Evolutionary conservation across 2,113 vertebrate species (phyloP).

Genomic region (Accipiter cooperii): DNA sequence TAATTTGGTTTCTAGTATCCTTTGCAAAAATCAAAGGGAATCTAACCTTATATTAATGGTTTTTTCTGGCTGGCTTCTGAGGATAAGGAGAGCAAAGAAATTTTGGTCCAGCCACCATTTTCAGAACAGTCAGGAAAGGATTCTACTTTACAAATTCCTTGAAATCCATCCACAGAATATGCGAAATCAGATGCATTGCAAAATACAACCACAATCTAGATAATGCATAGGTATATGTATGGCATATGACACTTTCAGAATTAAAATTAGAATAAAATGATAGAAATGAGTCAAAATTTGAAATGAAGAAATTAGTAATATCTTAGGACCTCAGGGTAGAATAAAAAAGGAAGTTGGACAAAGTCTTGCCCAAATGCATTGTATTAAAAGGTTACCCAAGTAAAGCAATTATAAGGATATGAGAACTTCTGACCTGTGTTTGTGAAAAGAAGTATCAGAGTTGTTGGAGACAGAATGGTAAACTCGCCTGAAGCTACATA

Average conservation of each 20-base stretch:
- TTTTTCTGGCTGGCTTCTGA: not conserved
- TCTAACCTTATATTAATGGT: not conserved
- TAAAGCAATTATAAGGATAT: not conserved
- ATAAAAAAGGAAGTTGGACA: not conserved
- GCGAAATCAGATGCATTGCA: not conserved
- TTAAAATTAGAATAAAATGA: not conserved
- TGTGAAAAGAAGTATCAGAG: not conserved
- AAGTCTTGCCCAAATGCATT: not conserved
- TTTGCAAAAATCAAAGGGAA: not conserved
- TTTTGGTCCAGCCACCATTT: not conserved
- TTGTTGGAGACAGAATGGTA: not conserved
- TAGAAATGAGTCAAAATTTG: not conserved
- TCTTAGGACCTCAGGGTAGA: not conserved
- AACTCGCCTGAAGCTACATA: not conserved
- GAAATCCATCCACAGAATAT: not conserved
- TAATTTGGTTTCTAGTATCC: not conserved
- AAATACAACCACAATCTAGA: not conserved
- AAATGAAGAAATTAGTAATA: not conserved
- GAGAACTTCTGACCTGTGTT: not conserved
- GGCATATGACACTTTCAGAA: not conserved
- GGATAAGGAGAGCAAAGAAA: not conserved
- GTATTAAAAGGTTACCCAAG: not conserved
- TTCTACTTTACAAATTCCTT: not conserved
- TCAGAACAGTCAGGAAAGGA: not conserved
- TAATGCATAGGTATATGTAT: rapidly evolving